Percentiles rank a stretch among this genome's conserved stretches.
Evolutionary conservation across 1,140 invertebrate genomes (phyloP).

Genomic region (Zaprionus ornatus): DNA sequence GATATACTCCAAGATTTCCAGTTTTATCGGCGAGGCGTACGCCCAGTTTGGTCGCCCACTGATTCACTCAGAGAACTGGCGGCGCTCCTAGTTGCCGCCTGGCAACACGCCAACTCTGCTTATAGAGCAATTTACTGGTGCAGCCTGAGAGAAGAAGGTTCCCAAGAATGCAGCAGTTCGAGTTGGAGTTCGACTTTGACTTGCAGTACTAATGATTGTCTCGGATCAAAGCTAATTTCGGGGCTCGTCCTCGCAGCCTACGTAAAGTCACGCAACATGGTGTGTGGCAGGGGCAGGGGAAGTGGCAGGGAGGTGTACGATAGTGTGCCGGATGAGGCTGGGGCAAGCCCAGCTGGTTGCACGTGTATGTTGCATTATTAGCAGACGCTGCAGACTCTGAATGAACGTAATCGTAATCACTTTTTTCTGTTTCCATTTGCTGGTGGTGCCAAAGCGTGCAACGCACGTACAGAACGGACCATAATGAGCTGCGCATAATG

Average conservation of each 20-base stretch:
- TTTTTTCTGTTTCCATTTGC: slow-evolving; percentile 19
- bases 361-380: background rate
- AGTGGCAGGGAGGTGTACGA: background rate
- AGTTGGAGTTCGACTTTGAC: background rate
- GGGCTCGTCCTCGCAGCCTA: slow-evolving; percentile 36
- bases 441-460: slow-evolving; percentile 58
- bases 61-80: slow-evolving; percentile 32
- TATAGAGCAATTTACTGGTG: slow-evolving; percentile 69
- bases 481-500: slow-evolving; percentile 30
- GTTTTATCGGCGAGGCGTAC: slow-evolving; percentile 3
- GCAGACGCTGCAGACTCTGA: background rate
- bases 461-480: slow-evolving; percentile 60
- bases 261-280: slow-evolving; percentile 70
- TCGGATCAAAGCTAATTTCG: slow-evolving; percentile 69
- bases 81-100: slow-evolving; percentile 66
- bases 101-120: slow-evolving; percentile 56
- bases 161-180: slow-evolving; percentile 30
- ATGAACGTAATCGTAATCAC: slow-evolving; percentile 44
- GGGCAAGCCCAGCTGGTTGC: slow-evolving; percentile 32
- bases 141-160: background rate
- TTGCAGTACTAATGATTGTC: slow-evolving; percentile 71
- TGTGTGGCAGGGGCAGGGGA: slow-evolving; percentile 4
- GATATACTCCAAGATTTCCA: slow-evolving; percentile 1
- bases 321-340: background rate
- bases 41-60: slow-evolving; percentile 50